Base-by-base conservation (phyloP, 2,797 vertebrate genomes). In the Cyprinodon diabolis region DNA sequence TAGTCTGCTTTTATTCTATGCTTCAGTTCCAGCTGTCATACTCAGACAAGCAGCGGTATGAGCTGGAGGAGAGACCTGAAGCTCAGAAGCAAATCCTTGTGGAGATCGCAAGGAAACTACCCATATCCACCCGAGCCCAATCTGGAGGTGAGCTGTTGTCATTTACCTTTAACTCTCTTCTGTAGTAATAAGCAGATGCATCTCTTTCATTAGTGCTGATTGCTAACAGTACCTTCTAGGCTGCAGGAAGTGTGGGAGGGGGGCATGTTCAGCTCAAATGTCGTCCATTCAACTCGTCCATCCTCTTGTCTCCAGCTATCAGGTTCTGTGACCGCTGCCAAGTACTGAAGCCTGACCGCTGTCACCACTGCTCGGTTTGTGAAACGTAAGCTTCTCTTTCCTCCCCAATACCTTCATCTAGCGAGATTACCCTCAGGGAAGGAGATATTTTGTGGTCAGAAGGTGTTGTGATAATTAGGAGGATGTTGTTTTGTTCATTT, bases 241-340 rank as follows among this genome's bases (percentile, higher is more conserved):
- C 77, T 55, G 77, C 83, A 87, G 91, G 87, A 89, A 89, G 89
- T 86, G 72, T 77, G 62, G 54, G 77, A 80, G 83, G 86, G 82
- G 84, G 81, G 82, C 66, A 79, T 68, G 82, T 84, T 86, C 76
- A 68, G 78, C 90, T 94, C 91, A 81, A 57, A 87, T 92, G 85
- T 89, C 90, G 1, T 63, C 74, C 76, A 75, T 78, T 92, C 80
- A 89, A 76, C 83, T 84, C 52, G 65, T 75, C 62, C 85, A 76
- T 87, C 84, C 60, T 84, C 80, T 89, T 87, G 79, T 87, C 84
- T 93, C 78, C 86, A 99, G 98, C 96, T 88, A 95, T 98, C 90
- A 96, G 98, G 80, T 99, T 99, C 93, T 99, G 98, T 88, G 98
- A 99, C 81, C 95, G 95, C 78, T 99, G 98, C 94, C 97, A 98